Evolutionary conservation across 2,113 vertebrate genomes (phyloP), one percentile per base, ranked within the genome.

Genomic region (Strix aluco): DNA sequence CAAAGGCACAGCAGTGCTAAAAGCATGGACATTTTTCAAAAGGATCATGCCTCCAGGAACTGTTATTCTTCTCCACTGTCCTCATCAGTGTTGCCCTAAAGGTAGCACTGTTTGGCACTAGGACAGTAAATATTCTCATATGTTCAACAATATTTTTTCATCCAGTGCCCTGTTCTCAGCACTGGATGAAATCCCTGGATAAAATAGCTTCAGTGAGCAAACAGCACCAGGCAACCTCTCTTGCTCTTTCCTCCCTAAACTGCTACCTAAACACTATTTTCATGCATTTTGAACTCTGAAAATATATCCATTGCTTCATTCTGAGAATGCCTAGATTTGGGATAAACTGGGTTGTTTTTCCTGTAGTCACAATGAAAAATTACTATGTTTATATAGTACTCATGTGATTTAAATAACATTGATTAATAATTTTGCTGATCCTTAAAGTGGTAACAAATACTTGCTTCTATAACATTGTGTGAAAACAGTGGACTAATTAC

Each of bases 1-100:
- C 78, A 95, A 95, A 88, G 55, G 71, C 92, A 93, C 88, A 90
- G 74, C 71, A 92, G 55, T 46, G 58, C 88, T 90, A 79, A 81
- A 93, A 87, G 70, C 3, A 0, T 9, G n/a, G 47, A 54, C n/a
- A 80, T 66, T 79, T 94, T 88, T 89, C 83, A 93, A 92, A 88
- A 88, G 52, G 54, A 88, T 61, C 58, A 36, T 69, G 49, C 78
- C 86, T 83, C 58, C 55, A 91, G 88, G 57, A 94, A 86, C 78
- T 69, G 86, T 71, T 89, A 87, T 86, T 96, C 84, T 94, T 90
- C 86, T 91, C 69, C 46, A 71, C 57, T 72, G 73, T 36, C 73
- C 78, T 90, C 81, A 93, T 61, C 89, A 88, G 47, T 10, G 30
- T 9, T 88, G 49, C 57, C 95, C 81, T 89, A 73, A 75, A 93